phyloP scores from a whole-genome alignment of 2,113 vertebrate species.

The Helogale parvula region DNA sequence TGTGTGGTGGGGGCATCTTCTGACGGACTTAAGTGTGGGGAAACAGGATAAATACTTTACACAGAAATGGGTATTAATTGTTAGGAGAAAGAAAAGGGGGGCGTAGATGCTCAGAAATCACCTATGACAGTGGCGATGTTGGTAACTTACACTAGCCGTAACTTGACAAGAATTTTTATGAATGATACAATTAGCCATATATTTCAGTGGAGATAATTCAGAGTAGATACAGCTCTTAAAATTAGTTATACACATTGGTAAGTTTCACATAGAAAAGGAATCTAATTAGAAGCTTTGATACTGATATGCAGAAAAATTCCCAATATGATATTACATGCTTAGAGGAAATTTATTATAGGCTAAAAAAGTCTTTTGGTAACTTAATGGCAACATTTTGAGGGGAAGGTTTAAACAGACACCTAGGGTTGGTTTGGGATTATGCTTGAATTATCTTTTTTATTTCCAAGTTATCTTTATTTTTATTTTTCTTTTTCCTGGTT shows the following conservation, averaged over 20 bases:
- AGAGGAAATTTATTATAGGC: background rate
- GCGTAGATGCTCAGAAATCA: background rate
- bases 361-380: background rate
- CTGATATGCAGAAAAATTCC: background rate
- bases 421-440: background rate
- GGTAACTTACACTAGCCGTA: background rate
- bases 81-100: background rate
- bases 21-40: background rate
- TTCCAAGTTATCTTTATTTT: background rate
- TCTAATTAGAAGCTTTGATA: background rate
- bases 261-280: background rate
- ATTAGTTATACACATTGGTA: background rate
- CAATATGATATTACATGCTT: background rate
- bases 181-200: background rate
- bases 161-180: conserved; percentile 6
- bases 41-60: background rate
- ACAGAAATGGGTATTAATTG: background rate
- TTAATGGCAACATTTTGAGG: conserved; percentile 37
- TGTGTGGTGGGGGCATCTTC: background rate
- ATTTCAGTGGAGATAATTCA: background rate
- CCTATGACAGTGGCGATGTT: background rate
- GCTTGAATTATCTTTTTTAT: conserved; percentile 22
- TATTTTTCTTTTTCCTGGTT: background rate
- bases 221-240: conserved; percentile 26
- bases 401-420: conserved; percentile 1